A percentile compares a stretch with the other conserved stretches of the same genome.
phyloP scores from a whole-genome alignment of 2,113 vertebrate species.

The Oncorhynchus masou region DNA sequence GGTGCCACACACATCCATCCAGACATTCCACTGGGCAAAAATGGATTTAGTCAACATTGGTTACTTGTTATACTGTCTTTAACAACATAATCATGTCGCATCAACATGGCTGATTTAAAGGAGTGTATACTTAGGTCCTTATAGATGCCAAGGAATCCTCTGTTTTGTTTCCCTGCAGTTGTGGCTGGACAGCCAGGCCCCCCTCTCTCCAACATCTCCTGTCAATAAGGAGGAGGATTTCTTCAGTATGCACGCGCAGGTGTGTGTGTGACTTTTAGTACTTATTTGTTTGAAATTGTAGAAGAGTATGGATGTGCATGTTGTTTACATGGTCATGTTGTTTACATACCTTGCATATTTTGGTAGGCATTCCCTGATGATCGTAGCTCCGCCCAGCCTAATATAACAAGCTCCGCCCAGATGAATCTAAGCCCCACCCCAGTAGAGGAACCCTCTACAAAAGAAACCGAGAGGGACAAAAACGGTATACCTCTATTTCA shows the following conservation, averaged over 20 bases:
- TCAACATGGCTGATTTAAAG: not conserved
- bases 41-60: not conserved
- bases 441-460: constrained; percentile 20
- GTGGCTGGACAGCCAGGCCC: constrained; percentile 85
- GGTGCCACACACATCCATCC: constrained; percentile 59
- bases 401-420: constrained; percentile 48
- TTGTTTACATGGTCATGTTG: not conserved
- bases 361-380: constrained; percentile 23
- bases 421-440: constrained; percentile 46
- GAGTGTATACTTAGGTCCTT: not conserved
- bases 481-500: constrained; percentile 41
- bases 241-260: constrained; percentile 83
- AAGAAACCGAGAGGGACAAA: constrained; percentile 42
- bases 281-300: not conserved
- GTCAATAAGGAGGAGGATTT: constrained; percentile 86
- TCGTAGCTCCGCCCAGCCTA: constrained; percentile 8
- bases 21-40: too few relatives aligned
- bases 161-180: constrained; percentile 71
- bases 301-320: not conserved
- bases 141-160: not conserved
- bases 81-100: not conserved
- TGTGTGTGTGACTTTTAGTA: constrained; percentile 29
- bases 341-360: constrained; percentile 4
- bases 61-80: not conserved
- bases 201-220: constrained; percentile 72